phyloP scores from a whole-genome alignment of 2,888 invertebrate species.

The Heliconius charithonia region DNA sequence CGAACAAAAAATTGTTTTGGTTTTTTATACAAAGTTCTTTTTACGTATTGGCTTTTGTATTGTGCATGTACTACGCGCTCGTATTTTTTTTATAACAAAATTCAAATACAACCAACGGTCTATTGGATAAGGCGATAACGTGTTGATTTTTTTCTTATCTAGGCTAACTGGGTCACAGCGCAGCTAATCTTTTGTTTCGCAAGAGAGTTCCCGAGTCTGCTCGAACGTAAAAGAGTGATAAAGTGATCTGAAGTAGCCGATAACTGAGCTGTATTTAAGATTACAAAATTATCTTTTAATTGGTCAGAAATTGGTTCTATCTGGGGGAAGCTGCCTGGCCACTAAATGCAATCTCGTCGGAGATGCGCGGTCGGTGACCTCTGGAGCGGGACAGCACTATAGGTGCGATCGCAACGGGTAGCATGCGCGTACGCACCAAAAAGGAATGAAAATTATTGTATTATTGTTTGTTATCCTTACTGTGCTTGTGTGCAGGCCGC shows the following conservation, averaged over 20 bases:
- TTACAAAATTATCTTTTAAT: slow-evolving; percentile 73
- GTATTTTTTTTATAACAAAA: slow-evolving; percentile 64
- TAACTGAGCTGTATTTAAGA: slow-evolving; percentile 48
- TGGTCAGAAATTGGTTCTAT: slow-evolving; percentile 77
- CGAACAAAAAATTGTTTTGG: slow-evolving; percentile 80
- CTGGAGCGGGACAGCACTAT: slow-evolving; percentile 64
- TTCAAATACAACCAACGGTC: slow-evolving; percentile 75
- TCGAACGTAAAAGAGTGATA: background rate
- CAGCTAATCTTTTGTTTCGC: slow-evolving; percentile 54
- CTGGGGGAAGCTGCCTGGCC: slow-evolving; percentile 78
- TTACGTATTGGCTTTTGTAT: slow-evolving; percentile 69
- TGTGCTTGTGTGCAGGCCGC: slow-evolving; percentile 56
- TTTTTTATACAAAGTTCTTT: slow-evolving; percentile 69
- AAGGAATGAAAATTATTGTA: slow-evolving; percentile 81
- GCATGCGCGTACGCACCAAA: slow-evolving; percentile 82
- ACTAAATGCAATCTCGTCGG: slow-evolving; percentile 82
- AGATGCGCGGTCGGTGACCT: slow-evolving; percentile 81
- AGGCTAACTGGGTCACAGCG: slow-evolving; percentile 63
- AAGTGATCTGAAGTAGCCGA: slow-evolving; percentile 34
- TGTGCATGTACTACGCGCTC: slow-evolving; percentile 64
- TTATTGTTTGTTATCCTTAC: slow-evolving; percentile 76
- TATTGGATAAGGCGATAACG: slow-evolving; percentile 38
- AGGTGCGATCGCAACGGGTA: slow-evolving; percentile 66
- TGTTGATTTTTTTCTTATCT: slow-evolving; percentile 71
- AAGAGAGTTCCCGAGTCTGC: slow-evolving; percentile 44